Evolutionary conservation across 2,888 invertebrate species (phyloP), one percentile per base, ranked within the genome.

Genomic region (Lasioglossum pauxillum): DNA sequence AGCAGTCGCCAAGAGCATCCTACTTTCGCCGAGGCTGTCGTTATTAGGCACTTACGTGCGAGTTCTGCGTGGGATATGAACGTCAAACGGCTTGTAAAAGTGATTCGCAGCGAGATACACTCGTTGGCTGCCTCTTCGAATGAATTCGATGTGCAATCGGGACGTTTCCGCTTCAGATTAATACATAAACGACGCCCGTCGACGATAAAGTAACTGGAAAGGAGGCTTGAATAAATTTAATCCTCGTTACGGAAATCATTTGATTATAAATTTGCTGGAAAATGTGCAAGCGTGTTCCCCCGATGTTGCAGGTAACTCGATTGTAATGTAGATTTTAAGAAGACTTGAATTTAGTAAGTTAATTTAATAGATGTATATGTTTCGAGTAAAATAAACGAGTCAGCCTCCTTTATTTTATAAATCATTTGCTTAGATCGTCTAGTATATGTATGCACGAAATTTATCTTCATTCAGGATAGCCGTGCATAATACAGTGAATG

Each of bases 41-140:
- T 74, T 82, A 72, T 69, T 81, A 69, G 81, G 23, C 79, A 71
- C 89, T 75, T 60, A 69, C 81, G 46, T 73, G 64, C 53, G 57
- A 60, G 89, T 71, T 71, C 87, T 78, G 89, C 90, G 90, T 90
- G 90, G 90, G 89, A 87, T 83, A 89, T 87, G 75, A 83, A 81
- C 90, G 78, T 90, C 90, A 83, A 85, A 80, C 82, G 76, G 76
- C 79, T 71, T 82, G 85, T 83, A 85, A 87, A 85, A 85, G 85
- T 77, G 77, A 89, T 80, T 83, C 84, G 72, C 82, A 73, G 75
- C 49, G 79, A 89, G 82, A 89, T 49, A 64, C 82, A 69, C 73
- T 72, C 74, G 72, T 75, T 38, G 44, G 72, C 16, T 74, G 31
- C 57, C 72, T 72, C 49, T 35, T 44, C n/a, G 38, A 71, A 46